Evolutionary conservation across 2,113 vertebrate genomes (phyloP).

Genomic region (Microcebus ravelobensis): DNA sequence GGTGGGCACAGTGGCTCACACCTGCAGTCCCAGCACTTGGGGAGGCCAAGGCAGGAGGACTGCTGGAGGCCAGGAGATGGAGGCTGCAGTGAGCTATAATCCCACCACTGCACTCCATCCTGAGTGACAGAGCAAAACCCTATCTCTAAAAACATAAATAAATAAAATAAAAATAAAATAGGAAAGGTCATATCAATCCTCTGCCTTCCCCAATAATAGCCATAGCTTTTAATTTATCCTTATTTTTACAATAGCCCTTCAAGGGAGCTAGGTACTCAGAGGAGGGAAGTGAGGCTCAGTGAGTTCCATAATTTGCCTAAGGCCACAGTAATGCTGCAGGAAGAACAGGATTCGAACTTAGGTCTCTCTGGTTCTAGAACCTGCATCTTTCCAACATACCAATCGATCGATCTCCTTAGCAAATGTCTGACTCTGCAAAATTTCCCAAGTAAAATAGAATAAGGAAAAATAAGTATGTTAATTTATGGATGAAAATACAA

Average conservation of each 20-base stretch:
- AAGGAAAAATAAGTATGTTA: conserved; percentile 23
- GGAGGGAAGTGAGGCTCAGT: background rate
- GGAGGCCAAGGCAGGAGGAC: no score
- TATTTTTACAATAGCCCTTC: background rate
- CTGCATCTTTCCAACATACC: background rate
- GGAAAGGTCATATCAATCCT: background rate
- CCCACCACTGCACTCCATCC: no score
- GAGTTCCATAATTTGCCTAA: background rate
- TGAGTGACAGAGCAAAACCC: no score
- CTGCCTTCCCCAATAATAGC: background rate
- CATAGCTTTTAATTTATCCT: background rate
- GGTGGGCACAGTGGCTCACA: no score
- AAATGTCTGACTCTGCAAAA: background rate
- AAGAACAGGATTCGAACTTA: background rate
- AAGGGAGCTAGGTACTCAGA: background rate
- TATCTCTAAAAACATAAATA: no score
- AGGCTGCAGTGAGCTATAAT: no score
- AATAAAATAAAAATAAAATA: no score
- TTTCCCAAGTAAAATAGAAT: conserved; percentile 12
- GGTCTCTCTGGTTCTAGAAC: background rate
- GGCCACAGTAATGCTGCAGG: background rate
- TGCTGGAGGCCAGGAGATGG: no score
- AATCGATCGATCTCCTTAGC: background rate
- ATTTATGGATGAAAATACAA: background rate
- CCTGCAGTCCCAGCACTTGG: no score